Evolutionary conservation across 2,797 vertebrate genomes (phyloP).

Genomic region (Cichlasoma orientale): DNA sequence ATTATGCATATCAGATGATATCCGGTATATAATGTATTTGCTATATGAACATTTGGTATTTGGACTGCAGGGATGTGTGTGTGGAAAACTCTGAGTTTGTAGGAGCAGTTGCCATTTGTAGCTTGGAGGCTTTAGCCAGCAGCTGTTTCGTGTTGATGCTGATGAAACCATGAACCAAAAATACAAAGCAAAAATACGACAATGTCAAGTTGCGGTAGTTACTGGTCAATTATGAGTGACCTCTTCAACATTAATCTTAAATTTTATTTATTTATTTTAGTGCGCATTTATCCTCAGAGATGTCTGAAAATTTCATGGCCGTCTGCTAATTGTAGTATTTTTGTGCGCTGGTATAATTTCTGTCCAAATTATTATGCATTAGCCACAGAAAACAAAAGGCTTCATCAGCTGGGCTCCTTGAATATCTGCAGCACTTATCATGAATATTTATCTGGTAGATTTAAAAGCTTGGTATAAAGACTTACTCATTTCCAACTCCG

Average conservation of each 20-base stretch:
- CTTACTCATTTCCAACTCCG: background rate
- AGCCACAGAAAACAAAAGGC: background rate
- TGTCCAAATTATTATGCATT: background rate
- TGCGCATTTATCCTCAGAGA: background rate
- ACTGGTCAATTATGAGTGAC: background rate
- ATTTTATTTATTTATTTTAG: background rate
- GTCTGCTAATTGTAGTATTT: background rate
- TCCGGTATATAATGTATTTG: background rate
- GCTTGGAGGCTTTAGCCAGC: background rate
- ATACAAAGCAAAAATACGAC: background rate
- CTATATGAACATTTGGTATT: slow-evolving; percentile 6
- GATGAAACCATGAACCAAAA: background rate
- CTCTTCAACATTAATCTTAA: background rate
- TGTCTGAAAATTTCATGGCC: background rate
- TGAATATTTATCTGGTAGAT: background rate
- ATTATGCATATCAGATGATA: background rate
- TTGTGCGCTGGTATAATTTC: background rate
- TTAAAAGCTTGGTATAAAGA: background rate
- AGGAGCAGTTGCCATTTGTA: background rate
- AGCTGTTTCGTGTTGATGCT: background rate
- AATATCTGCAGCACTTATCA: background rate
- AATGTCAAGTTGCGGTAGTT: background rate
- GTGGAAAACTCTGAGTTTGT: background rate
- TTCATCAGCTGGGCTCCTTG: background rate
- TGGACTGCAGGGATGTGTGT: background rate